Conservation (phyloP, 2,888 invertebrate genomes). For the Tridacna gigas region DNA sequence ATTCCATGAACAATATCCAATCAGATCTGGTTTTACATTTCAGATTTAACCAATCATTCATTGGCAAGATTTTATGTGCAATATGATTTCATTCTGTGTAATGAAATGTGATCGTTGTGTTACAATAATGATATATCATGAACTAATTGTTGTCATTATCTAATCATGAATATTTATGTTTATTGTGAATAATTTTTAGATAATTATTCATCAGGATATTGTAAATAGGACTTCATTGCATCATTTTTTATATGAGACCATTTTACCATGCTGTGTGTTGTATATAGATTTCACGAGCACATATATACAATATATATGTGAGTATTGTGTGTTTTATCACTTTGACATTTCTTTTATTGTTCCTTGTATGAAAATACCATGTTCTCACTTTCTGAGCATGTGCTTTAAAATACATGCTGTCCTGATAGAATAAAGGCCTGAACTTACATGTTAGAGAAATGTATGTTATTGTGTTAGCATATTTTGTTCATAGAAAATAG, state of each 20-base stretch:
- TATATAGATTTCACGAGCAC: slow-evolving; percentile 16
- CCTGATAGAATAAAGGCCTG: slow-evolving; percentile 7
- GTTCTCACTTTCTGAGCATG: slow-evolving; percentile 1
- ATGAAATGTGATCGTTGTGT: slow-evolving; percentile 36
- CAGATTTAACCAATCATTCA: slow-evolving; percentile 39
- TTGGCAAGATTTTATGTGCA: slow-evolving; percentile 33
- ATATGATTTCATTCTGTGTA: slow-evolving; percentile 34
- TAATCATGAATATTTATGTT: slow-evolving; percentile 36
- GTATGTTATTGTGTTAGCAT: too few species aligned
- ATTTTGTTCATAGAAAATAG: too few species aligned
- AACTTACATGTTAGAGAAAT: slow-evolving; percentile 10
- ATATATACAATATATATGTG: slow-evolving; percentile 27
- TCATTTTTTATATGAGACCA: slow-evolving; percentile 26
- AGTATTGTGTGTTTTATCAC: slow-evolving; percentile 17
- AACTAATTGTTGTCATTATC: slow-evolving; percentile 31
- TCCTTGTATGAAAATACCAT: slow-evolving; percentile 5
- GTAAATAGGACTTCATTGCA: slow-evolving; percentile 23
- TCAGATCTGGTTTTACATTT: slow-evolving; percentile 32
- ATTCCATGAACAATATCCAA: slow-evolving; percentile 33
- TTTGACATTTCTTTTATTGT: slow-evolving; percentile 1
- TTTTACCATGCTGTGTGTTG: slow-evolving; percentile 11
- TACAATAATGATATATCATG: slow-evolving; percentile 24
- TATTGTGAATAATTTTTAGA: slow-evolving; percentile 30
- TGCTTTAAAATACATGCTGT: neutral
- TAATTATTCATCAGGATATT: slow-evolving; percentile 15